Evolutionary conservation across 2,888 invertebrate genomes (phyloP), one percentile per base, ranked within the genome.

Genomic region (Drosophila nr. medialis): DNA sequence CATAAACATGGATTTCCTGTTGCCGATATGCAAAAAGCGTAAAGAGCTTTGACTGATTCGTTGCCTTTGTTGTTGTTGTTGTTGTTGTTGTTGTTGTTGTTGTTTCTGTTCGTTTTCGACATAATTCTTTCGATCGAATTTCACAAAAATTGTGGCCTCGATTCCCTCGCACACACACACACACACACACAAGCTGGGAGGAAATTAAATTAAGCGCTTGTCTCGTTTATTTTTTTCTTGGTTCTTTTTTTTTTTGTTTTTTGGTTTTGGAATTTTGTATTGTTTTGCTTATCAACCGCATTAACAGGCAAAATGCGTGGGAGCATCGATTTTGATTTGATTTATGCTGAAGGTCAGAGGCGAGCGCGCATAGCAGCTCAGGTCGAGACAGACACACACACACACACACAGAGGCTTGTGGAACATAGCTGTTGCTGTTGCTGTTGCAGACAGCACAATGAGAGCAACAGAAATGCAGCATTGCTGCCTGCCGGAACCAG

Each of bases 1-100:
- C 85, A 85, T 85, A 86, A 88, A 85, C 85, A 88, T 88, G 85
- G 77, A 86, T 86, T 86, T 86, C 86, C 86, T 87, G 86, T 89
- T 79, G 86, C 78, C 81, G 81, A 89, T 87, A 89, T 88, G 89
- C 87, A 89, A 89, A 72, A 72, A 69, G 29, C 48, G 42, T n/a
- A 70, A 55, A 59, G 32, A 54, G 73, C 73, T 74, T 80, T 86
- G 84, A 84, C 78, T 82, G 87, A 85, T 81, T 80, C 65, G 66
- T 73, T 77, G 80, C 77, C 55, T 58, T 67, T 61, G 60, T 40
- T 78, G 51, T 54, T 60, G 49, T 60, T 63, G 60, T 40, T 78
- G 51, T 58, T 63, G 50, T 40, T 60, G 64, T 66, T 73, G 62
- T 18, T 50, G 45, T 63, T 72, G 56, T 38, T 75, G 75, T 30